These are phyloP conservation scores for Petrolisthes manimaculis DNA, from an alignment of 2,888 invertebrate species.

Conservation along the genomic window DNA sequence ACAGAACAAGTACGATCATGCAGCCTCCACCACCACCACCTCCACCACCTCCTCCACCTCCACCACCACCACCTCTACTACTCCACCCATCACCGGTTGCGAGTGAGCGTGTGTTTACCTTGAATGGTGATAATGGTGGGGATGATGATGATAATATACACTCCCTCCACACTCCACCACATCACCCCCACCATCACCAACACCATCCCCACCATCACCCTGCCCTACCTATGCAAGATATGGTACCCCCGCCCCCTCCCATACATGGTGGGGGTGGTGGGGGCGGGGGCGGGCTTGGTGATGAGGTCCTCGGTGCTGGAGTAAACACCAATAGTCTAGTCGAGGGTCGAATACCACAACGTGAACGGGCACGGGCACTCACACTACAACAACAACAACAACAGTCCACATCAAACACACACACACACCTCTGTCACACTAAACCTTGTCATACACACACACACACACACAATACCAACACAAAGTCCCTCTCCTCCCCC, in stretches of 20 bases:
- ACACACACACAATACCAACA: not conserved
- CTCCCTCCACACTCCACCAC: too few relatives aligned
- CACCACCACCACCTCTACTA: constrained; percentile 17
- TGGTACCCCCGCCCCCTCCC: not conserved
- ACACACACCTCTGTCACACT: not conserved
- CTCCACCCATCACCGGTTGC: constrained; percentile 3
- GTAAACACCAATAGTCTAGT: constrained; percentile 60
- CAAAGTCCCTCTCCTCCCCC: not conserved
- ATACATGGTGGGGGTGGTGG: not conserved
- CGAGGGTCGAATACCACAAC: constrained; percentile 59
- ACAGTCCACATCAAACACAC: constrained; percentile 1
- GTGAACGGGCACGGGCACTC: constrained; percentile 58
- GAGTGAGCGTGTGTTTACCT: not conserved
- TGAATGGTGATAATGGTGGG: too few relatives aligned
- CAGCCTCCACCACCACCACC: not conserved
- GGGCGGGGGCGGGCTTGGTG: not conserved
- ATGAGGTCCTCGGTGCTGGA: not conserved
- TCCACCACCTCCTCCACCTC: not conserved
- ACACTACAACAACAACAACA: constrained; percentile 21
- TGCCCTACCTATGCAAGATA: not conserved
- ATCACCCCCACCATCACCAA: not conserved
- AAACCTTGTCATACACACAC: not conserved
- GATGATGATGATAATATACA: too few relatives aligned
- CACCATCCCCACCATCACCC: not conserved
- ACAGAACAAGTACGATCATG: not conserved